Percentiles rank a stretch among this genome's conserved stretches.
phyloP scores from a whole-genome alignment of 1,140 invertebrate genomes.

The Tetramorium parvispinum region DNA sequence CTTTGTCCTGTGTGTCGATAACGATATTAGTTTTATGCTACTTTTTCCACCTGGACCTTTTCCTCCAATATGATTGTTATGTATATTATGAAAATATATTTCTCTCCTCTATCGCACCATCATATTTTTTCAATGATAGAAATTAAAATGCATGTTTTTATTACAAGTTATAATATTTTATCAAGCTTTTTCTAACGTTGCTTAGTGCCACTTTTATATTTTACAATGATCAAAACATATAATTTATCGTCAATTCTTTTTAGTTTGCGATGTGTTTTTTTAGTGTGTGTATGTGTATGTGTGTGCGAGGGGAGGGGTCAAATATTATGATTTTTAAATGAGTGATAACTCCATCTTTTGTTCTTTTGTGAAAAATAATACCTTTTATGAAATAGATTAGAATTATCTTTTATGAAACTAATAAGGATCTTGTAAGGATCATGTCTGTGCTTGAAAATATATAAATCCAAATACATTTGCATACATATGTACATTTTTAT shows the following conservation, averaged over 20 bases:
- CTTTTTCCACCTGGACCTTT: neutral
- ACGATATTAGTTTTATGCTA: neutral
- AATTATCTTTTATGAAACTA: neutral
- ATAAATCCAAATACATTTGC: conserved; percentile 2
- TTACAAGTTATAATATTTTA: neutral
- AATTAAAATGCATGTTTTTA: neutral
- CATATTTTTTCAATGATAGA: neutral
- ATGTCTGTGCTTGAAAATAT: neutral
- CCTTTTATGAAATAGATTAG: neutral
- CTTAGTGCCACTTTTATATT: neutral
- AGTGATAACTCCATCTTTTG: neutral
- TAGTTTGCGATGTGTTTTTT: neutral
- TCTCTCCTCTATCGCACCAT: neutral
- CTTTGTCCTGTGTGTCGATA: neutral
- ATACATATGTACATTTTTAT: conserved; percentile 31
- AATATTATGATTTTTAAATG: neutral
- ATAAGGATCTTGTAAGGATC: neutral
- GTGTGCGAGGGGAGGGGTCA: too few species aligned
- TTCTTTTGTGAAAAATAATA: conserved; percentile 46
- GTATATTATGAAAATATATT: neutral
- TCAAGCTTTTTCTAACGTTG: neutral
- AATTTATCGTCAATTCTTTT: neutral
- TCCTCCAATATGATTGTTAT: neutral
- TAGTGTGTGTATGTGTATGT: neutral
- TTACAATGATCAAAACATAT: neutral